Percentiles rank a stretch among this genome's conserved stretches.
These are phyloP conservation scores for Clupea harengus DNA, from an alignment of 2,113 vertebrate genomes.

Conservation along the genomic window DNA sequence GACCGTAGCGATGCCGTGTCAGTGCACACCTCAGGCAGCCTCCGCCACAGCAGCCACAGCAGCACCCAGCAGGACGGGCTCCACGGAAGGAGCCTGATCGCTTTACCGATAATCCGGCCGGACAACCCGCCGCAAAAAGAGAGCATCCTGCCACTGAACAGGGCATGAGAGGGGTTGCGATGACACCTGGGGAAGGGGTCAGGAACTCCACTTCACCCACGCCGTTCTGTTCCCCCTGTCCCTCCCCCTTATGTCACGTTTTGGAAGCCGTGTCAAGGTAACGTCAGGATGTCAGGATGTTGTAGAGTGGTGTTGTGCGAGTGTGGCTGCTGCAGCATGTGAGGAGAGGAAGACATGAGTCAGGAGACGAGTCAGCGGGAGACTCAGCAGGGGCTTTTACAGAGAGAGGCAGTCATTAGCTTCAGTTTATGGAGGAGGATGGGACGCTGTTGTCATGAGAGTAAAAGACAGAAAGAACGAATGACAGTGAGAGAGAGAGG, in stretches of 20 bases:
- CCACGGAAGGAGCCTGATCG: not conserved
- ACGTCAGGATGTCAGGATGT: too few species aligned
- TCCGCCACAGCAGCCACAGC: not conserved
- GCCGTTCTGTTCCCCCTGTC: not conserved
- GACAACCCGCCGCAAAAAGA: not conserved
- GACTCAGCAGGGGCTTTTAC: not conserved
- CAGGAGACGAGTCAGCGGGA: not conserved
- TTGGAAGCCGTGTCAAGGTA: too few species aligned
- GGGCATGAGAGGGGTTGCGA: not conserved
- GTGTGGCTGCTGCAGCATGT: not conserved
- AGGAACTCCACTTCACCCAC: not conserved
- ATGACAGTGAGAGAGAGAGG: not conserved
- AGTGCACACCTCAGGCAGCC: not conserved
- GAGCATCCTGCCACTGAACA: not conserved
- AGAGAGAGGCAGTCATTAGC: not conserved
- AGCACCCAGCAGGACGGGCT: not conserved
- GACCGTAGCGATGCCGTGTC: not conserved
- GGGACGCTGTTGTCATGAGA: not conserved
- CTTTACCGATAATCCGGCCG: not conserved
- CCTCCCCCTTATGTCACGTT: not conserved
- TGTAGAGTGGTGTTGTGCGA: not conserved
- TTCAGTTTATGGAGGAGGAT: not conserved
- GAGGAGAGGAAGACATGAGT: not conserved
- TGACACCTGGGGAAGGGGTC: not conserved
- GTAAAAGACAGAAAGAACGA: not conserved